Evolutionary conservation across 2,888 invertebrate species (phyloP), one percentile per base, ranked within the genome.

Genomic region (Caradrina kadenii): DNA sequence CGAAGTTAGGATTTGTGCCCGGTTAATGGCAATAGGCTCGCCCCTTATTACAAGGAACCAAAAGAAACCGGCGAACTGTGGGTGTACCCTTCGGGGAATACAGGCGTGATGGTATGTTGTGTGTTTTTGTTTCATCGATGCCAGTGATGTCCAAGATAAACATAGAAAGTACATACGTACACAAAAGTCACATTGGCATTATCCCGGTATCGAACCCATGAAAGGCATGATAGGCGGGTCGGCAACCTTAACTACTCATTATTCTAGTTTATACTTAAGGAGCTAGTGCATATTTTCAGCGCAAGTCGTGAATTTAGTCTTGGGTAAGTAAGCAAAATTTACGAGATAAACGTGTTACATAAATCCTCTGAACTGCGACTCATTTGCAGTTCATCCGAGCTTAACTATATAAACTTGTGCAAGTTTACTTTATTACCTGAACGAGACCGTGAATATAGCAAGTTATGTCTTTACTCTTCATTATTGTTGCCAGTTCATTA

Each of bases 231-330:
- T 26, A 26, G 26, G 26, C 26, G 26, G 26, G 26, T 26, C 26
- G 4, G 52, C 61, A 42, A n/a, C 58, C 69, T 66, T 80, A 26
- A 26, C 26, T 4, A 26, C 26, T 26, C 26, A 26, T 26, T 49
- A 50, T 58, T 54, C 15, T 55, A 61, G 15, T 19, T 74, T 63
- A 66, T 62, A 59, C n/a, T 55, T 26, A 66, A 61, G 55, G 19
- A 62, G 26, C 61, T 58, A 21, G 66, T 63, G 73, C 58, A 73
- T 39, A 73, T 77, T 74, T 77, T 64, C 48, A 62, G 77, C 53
- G 49, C 15, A 31, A 55, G 63, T 63, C 53, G 26, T 31, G 11
- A 19, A 42, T 26, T 45, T 39, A 45, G 42, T 63, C 22, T 66
- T 35, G 54, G 56, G 70, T 74, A 64, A 77, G 56, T 74, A 64